These are phyloP conservation scores for Popillia japonica DNA, from an alignment of 1,140 invertebrate genomes.

Conservation along the genomic window DNA sequence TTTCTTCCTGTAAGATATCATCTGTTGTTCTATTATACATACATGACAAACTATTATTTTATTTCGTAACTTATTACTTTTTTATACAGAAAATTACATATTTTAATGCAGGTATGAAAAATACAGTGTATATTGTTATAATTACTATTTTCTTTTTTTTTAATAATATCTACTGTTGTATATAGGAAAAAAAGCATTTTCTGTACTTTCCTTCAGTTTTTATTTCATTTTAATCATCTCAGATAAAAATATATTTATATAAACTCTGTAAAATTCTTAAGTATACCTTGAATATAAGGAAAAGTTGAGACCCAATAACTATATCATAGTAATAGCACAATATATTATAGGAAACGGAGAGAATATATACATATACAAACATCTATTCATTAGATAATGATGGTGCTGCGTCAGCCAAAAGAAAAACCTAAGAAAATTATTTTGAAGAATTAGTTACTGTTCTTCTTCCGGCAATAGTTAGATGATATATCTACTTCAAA, in stretches of 20 bases:
- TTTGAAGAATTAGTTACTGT: no score
- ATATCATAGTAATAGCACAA: background rate
- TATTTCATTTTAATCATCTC: background rate
- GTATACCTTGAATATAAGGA: slow-evolving; percentile 3
- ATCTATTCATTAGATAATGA: background rate
- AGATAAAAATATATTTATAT: slow-evolving; percentile 33
- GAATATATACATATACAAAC: slow-evolving; percentile 13
- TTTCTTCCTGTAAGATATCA: background rate
- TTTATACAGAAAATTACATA: slow-evolving; percentile 22
- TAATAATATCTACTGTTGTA: slow-evolving; percentile 22
- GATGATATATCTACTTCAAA: no score
- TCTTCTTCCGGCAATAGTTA: no score
- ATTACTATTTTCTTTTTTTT: slow-evolving; percentile 10
- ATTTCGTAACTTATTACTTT: slow-evolving; percentile 28
- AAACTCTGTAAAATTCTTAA: slow-evolving; percentile 35
- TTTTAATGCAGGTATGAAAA: slow-evolving; percentile 30
- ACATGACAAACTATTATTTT: slow-evolving; percentile 1
- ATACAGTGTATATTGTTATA: slow-evolving; percentile 12
- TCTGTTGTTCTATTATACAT: background rate
- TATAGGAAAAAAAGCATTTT: slow-evolving; percentile 19
- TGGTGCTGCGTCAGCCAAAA: background rate
- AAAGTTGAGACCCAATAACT: slow-evolving; percentile 34
- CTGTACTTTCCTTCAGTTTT: slow-evolving; percentile 7
- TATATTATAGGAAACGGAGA: slow-evolving; percentile 32
- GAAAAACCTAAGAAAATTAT: background rate